phyloP scores from a whole-genome alignment of 2,888 invertebrate species.

The Amorpha juglandis region DNA sequence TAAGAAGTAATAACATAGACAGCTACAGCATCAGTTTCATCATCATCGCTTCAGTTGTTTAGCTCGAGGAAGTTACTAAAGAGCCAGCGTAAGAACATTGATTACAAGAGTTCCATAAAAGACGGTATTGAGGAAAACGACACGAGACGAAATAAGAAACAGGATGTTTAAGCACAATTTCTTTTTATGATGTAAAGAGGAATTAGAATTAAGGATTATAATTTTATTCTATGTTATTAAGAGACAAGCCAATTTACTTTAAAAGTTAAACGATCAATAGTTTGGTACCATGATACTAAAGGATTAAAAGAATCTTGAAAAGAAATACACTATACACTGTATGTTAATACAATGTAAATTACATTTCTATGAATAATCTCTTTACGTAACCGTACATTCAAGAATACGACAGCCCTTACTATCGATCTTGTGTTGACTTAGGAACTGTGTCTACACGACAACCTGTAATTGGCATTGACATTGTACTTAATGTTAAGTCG shows the following conservation, averaged over 20 bases:
- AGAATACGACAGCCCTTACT: slow-evolving; percentile 31
- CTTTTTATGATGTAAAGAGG: neutral
- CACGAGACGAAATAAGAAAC: neutral
- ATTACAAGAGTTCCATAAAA: neutral
- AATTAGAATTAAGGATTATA: neutral
- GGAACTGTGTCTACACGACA: slow-evolving; percentile 48
- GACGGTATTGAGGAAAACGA: neutral
- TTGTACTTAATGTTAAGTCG: slow-evolving; percentile 50
- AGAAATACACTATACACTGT: neutral
- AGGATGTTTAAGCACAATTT: neutral
- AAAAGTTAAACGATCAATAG: too few species aligned
- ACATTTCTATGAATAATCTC: neutral
- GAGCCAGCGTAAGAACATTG: neutral
- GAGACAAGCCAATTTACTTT: too few species aligned
- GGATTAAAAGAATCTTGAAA: too few species aligned
- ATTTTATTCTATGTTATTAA: neutral
- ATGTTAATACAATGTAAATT: neutral
- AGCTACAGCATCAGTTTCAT: neutral
- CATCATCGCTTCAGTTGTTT: neutral
- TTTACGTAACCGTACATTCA: neutral
- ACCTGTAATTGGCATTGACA: slow-evolving; percentile 60
- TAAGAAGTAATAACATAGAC: neutral
- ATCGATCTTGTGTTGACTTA: slow-evolving; percentile 51
- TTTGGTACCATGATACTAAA: too few species aligned
- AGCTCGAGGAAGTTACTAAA: neutral